A percentile compares a stretch with the other conserved stretches of the same genome.
Conservation (phyloP, 2,888 invertebrate species). For the Teleogryllus oceanicus region DNA sequence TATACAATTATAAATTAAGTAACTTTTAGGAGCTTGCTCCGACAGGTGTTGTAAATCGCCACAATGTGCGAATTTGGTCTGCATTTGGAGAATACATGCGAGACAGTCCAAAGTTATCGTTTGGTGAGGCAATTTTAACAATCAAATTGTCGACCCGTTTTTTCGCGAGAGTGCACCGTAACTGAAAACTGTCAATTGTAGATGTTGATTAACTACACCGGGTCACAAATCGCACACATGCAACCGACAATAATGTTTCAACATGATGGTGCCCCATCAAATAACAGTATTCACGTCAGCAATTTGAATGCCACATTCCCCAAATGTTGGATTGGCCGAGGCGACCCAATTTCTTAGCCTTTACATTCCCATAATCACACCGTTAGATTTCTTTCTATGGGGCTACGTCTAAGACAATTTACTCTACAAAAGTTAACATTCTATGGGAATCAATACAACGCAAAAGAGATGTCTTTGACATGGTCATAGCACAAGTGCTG, state of each 20-base stretch:
- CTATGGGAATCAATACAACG: neutral
- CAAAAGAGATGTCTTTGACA: neutral
- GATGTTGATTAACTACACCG: neutral
- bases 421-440: neutral
- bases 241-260: neutral
- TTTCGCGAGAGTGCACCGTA: neutral
- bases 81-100: neutral
- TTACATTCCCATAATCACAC: neutral
- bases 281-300: neutral
- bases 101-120: neutral
- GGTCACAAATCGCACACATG: neutral
- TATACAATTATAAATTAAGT: too few species aligned
- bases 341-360: neutral
- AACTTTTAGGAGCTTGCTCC: too few species aligned
- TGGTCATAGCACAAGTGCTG: neutral
- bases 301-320: neutral
- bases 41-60: neutral
- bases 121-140: neutral
- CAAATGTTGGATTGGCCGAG: neutral
- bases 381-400: neutral
- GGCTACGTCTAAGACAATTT: neutral
- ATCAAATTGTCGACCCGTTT: neutral
- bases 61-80: neutral
- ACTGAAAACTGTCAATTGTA: neutral
- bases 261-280: neutral